phyloP scores from a whole-genome alignment of 2,888 invertebrate genomes.

The Platycheirus rosarum region DNA sequence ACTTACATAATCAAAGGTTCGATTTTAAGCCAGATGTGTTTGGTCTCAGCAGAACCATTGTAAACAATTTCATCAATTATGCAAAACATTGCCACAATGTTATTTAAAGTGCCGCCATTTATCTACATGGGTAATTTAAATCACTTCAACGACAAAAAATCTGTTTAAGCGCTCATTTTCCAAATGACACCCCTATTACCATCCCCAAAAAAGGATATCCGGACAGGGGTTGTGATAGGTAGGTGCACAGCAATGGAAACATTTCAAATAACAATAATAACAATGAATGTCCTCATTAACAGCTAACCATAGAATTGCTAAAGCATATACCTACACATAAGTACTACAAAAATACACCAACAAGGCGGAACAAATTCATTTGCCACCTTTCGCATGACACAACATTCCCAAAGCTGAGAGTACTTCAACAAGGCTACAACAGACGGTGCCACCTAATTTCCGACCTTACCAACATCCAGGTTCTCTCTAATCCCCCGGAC shows the following conservation, averaged over 20 bases:
- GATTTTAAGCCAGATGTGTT: too few species aligned
- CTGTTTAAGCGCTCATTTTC: conserved; percentile 16
- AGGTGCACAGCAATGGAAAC: conserved; percentile 32
- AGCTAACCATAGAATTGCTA: conserved; percentile 64
- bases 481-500: conserved; percentile 7
- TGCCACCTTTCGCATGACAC: conserved; percentile 61
- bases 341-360: conserved; percentile 27
- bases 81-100: conserved; percentile 10
- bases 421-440: conserved; percentile 45
- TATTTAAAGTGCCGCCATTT: conserved; percentile 8
- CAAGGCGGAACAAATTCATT: conserved; percentile 70
- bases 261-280: conserved; percentile 67
- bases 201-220: conserved; percentile 46
- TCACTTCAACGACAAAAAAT: conserved; percentile 52
- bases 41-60: neutral
- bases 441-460: conserved; percentile 66
- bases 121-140: conserved; percentile 38
- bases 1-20: too few species aligned
- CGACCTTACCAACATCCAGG: conserved; percentile 41
- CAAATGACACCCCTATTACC: conserved; percentile 21
- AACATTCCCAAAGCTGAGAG: conserved; percentile 3
- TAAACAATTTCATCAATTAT: neutral
- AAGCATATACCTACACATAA: conserved; percentile 24
- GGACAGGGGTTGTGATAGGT: conserved; percentile 17
- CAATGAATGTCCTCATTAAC: conserved; percentile 70